Conservation (phyloP, 37 sponge, comb jelly and placozoan genomes). For the Cliona cf. orientalis region DNA sequence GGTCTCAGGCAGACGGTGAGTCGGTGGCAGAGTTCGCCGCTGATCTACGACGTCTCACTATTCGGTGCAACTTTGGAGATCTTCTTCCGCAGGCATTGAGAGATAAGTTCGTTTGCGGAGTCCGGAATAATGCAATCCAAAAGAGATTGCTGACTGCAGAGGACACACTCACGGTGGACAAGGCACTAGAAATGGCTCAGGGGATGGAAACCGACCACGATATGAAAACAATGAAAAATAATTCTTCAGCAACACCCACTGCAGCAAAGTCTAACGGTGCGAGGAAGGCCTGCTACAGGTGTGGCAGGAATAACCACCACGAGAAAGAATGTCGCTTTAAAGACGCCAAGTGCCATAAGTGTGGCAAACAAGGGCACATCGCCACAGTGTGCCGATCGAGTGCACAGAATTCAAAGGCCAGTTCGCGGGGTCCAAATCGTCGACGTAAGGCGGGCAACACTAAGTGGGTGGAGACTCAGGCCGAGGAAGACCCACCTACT, state of each 20-base stretch:
- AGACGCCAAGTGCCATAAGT: constrained; percentile 3
- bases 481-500: no score
- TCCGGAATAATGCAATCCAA: constrained; percentile 10
- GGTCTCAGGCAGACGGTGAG: constrained; percentile 21
- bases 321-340: neutral
- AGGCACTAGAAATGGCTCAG: constrained; percentile 8
- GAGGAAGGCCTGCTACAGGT: neutral
- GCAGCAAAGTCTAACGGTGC: no score
- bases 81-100: constrained; percentile 16
- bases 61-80: constrained; percentile 12
- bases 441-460: neutral
- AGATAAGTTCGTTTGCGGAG: constrained; percentile 28
- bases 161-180: constrained; percentile 10
- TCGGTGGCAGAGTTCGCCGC: constrained; percentile 32
- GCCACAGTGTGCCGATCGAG: constrained; percentile 8
- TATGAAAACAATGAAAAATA: no score
- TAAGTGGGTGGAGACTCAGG: neutral
- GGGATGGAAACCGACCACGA: neutral
- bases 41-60: constrained; percentile 24
- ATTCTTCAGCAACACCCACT: no score
- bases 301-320: constrained; percentile 16
- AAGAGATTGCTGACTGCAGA: constrained; percentile 14
- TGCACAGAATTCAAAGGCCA: neutral
- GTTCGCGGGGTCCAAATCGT: neutral
- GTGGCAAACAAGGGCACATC: constrained; percentile 15